Base-by-base conservation (phyloP, 2,113 vertebrate species). In the Phalacrocorax brasilianus region DNA sequence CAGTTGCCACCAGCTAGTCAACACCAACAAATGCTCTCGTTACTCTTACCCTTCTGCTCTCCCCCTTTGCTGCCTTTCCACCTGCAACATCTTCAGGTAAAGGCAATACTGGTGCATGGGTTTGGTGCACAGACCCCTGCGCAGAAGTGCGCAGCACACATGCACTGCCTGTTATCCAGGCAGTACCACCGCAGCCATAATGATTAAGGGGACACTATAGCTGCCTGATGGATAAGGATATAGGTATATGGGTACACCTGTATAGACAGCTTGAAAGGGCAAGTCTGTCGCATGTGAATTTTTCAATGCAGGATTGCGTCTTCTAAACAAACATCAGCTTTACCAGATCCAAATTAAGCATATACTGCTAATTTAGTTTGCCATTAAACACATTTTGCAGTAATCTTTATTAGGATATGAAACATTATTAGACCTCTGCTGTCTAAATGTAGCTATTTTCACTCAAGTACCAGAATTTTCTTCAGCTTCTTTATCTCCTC, bases 101-200 rank as follows among this genome's bases (percentile, higher is more conserved):
- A 55, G 35, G 30, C 21, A 72, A 9, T 0, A 0, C 10, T 17
- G 15, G 17, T 42, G 5, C 33, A 26, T 22, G 45, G 11, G 15
- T 62, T 67, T 1, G 3, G 28, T 80, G 55, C 12, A 33, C 40
- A 49, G 35, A 61, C 3, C 8, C 6, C 4, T 53, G 3, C 11
- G 23, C 26, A 78, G 35, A 49, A 0, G 3, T 23, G 24, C 42
- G 42, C 10, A 45, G 15, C 8, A 13, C 14, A 5, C 2, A 2
- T 3, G 11, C 16, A 3, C 21, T 32, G 11, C 7, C 9, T 75
- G 78, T 5, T 77, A 44, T 58, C 22, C 44, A 35, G 45, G 23
- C 14, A 8, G 19, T 24, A 49, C 22, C 44, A 28, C 17, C 14
- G 21, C n/a, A 55, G 8, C 52, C 56, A 6, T 8, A 27, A 11